Evolutionary conservation across 2,888 invertebrate species (phyloP), one percentile per base, ranked within the genome.

Genomic region (Eupithecia insigniata): DNA sequence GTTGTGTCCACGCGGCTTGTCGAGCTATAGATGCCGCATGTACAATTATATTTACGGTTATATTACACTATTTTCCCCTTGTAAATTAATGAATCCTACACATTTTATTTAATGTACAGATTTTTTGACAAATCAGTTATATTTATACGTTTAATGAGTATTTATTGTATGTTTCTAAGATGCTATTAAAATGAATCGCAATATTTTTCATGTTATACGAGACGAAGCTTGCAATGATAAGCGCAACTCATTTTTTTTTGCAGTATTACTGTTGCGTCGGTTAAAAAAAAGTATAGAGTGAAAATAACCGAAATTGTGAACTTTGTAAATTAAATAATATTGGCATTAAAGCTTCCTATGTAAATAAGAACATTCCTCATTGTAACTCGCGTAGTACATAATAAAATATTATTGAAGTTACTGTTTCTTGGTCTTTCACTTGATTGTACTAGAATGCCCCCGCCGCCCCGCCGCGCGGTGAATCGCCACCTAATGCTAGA

Each of bases 351-450:
- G 85, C 55, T 46, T 89, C 88, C 91, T 93, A 92, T 94, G 94
- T 94, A 94, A 93, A 94, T 94, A 94, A 92, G 91, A 92, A 94
- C 94, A 94, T 94, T 94, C 94, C 94, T 94, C 93, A 92, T 90
- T 92, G 89, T 89, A 91, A 94, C 90, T 93, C 90, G 92, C 91
- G 94, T 94, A 94, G 94, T 94, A 93, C 92, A 93, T 93, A 93
- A 93, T 93, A 92, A 93, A 91, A 93, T 92, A 94, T 93, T 93
- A 93, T 93, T 92, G 92, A 92, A 94, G 93, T 94, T 93, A 93
- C 93, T 93, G 93, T 93, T 94, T 85, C 62, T 81, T 78, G 80
- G 82, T 79, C 28, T 67, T 61, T 90, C 84, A 75, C 78, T 78
- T 69, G 12, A 32, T 10, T 51, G n/a, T 30, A n/a, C n/a, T n/a